Percentiles rank a stretch among this genome's conserved stretches.
These are phyloP conservation scores for Zelleria hepariella DNA, from an alignment of 2,888 invertebrate genomes.

Conservation along the genomic window DNA sequence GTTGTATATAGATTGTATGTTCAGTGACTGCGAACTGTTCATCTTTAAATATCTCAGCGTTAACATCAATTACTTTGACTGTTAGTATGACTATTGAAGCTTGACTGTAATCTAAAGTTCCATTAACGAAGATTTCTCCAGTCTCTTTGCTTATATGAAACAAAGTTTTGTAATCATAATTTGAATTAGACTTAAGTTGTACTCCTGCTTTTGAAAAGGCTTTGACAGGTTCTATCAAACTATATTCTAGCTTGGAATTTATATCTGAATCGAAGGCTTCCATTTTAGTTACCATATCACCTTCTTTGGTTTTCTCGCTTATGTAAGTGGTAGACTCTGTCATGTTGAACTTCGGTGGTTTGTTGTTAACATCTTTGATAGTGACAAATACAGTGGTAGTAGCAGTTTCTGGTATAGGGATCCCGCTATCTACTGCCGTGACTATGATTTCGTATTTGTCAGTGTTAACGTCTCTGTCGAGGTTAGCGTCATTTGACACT, in stretches of 20 bases:
- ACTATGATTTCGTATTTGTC: slow-evolving; percentile 80
- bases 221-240: slow-evolving; percentile 76
- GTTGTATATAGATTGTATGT: slow-evolving; percentile 83
- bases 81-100: slow-evolving; percentile 82
- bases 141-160: slow-evolving; percentile 79
- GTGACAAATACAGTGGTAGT: slow-evolving; percentile 81
- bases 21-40: slow-evolving; percentile 77
- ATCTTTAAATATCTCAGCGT: slow-evolving; percentile 77
- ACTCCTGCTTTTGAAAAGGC: slow-evolving; percentile 84
- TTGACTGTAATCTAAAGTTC: slow-evolving; percentile 78
- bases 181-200: slow-evolving; percentile 72
- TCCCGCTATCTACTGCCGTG: slow-evolving; percentile 82
- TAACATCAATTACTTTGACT: slow-evolving; percentile 77
- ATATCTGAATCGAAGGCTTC: slow-evolving; percentile 80
- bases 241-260: slow-evolving; percentile 77
- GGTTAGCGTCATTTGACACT: slow-evolving; percentile 78
- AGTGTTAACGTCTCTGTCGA: slow-evolving; percentile 78
- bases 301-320: slow-evolving; percentile 76
- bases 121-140: slow-evolving; percentile 79
- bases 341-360: slow-evolving; percentile 81
- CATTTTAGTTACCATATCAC: slow-evolving; percentile 75
- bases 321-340: slow-evolving; percentile 78
- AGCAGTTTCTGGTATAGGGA: slow-evolving; percentile 82
- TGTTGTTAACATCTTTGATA: slow-evolving; percentile 85
- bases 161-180: slow-evolving; percentile 75